Base-by-base conservation (phyloP, 2,113 vertebrate species). In the Patagioenas fasciata region DNA sequence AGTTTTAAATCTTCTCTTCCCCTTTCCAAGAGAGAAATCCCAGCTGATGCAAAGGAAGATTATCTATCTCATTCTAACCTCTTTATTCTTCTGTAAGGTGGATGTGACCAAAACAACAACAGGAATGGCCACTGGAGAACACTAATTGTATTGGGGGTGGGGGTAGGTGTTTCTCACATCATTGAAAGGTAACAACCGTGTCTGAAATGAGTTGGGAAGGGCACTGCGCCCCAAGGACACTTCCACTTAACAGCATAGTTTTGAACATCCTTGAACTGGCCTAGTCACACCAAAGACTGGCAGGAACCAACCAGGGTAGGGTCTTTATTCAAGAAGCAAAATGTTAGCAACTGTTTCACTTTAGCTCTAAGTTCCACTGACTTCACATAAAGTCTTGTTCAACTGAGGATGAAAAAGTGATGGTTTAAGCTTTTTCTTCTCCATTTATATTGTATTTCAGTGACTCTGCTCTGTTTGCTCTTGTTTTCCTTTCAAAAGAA, bases 81-180 rank as follows among this genome's bases (percentile, higher is more conserved):
- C 28, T 20, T 70, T 70, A n/a, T 50, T 69, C 19, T 80, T 65
- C 29, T 73, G 5, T 20, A 77, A 54, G 77, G 54, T 58, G 32
- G 24, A 89, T 87, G 28, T 29, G 15, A 79, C 15, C 26, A n/a
- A 74, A 89, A 60, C 5, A 53, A 15, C 36, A 57, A 21, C n/a
- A 89, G 53, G 54, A 89, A 57, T 18, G 57, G 16, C 28, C 23
- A 28, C 11, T 29, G 25, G 54, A 75, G 40, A 79, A 19, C 4
- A 1, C 0, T 32, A 71, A 64, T 18, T 38, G 8, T 29, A 11
- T 9, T 24, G 15, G 5, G 4, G 4, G 15, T 3, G 8, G 2
- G 9, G 7, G 10, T 8, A 11, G 3, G 16, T 47, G 44, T 47
- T 47, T 84, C 20, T 80, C 16, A 29, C 20, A 62, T n/a, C 17